A percentile compares a stretch with the other conserved stretches of the same genome.
phyloP scores from a whole-genome alignment of 2,797 vertebrate genomes.

The Poecilia velifera region DNA sequence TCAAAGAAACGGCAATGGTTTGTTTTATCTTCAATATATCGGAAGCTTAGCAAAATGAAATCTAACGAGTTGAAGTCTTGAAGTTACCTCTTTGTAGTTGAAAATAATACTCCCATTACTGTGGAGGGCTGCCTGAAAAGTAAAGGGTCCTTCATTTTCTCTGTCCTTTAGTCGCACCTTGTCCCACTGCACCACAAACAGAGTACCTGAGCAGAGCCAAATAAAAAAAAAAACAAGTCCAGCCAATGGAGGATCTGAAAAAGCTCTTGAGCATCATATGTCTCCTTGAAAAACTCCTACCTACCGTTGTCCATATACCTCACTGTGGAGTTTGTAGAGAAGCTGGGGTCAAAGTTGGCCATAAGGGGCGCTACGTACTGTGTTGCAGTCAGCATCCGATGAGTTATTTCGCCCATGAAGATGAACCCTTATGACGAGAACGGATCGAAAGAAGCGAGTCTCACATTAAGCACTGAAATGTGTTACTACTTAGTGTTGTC shows the following conservation, averaged over 20 bases:
- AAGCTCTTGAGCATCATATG: background rate
- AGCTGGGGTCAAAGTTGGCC: slow-evolving; percentile 98
- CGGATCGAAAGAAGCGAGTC: background rate
- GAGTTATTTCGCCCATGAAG: slow-evolving; percentile 91
- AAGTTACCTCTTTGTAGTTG: slow-evolving; percentile 89
- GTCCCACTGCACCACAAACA: slow-evolving; percentile 96
- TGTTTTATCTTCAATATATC: background rate
- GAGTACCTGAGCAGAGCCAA: slow-evolving; percentile 78
- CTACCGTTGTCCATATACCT: slow-evolving; percentile 92
- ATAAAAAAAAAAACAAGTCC: background rate
- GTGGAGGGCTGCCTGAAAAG: slow-evolving; percentile 91
- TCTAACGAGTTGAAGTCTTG: background rate
- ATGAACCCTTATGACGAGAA: slow-evolving; percentile 86
- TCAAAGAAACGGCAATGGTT: background rate
- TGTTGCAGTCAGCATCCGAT: slow-evolving; percentile 95
- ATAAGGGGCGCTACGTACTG: slow-evolving; percentile 96
- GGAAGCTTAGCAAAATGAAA: background rate
- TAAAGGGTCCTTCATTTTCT: slow-evolving; percentile 88
- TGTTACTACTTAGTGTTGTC: background rate
- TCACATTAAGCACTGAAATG: background rate
- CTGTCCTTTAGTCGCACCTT: slow-evolving; percentile 89
- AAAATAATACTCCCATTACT: slow-evolving; percentile 89
- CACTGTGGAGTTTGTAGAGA: slow-evolving; percentile 90
- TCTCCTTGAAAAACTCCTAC: slow-evolving; percentile 31
- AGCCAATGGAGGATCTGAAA: slow-evolving; percentile 12